phyloP scores from a whole-genome alignment of 2,113 vertebrate species.

The Barnardius zonarius region DNA sequence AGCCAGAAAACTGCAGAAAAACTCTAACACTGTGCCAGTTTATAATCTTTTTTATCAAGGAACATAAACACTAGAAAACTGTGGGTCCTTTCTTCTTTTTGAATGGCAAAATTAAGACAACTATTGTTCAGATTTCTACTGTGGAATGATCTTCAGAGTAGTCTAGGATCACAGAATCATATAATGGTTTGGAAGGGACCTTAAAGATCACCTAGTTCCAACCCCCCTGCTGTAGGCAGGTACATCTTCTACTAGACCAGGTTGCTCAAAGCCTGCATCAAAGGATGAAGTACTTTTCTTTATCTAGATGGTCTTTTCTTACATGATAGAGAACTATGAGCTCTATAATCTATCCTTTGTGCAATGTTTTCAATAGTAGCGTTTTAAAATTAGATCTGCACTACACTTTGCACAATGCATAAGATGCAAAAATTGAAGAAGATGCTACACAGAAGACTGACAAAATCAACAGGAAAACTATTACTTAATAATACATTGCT shows the following conservation, averaged over 20 bases:
- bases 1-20: not conserved
- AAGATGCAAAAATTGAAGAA: accelerated
- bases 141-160: not conserved
- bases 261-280: not conserved
- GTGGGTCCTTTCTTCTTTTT: not conserved
- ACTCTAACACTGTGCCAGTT: not conserved
- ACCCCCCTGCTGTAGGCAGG: not conserved
- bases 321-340: not conserved
- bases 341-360: not conserved
- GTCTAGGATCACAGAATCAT: not conserved
- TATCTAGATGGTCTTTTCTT: not conserved
- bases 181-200: not conserved
- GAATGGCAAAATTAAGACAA: not conserved
- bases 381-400: not conserved
- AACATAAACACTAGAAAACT: not conserved
- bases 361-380: not conserved
- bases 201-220: not conserved
- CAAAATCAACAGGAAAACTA: not conserved
- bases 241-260: not conserved
- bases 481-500: not conserved
- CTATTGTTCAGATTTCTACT: not conserved
- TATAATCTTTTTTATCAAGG: not conserved
- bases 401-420: not conserved
- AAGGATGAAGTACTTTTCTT: not conserved
- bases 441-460: not conserved